Evolutionary conservation across 2,888 invertebrate genomes (phyloP), one percentile per base, ranked within the genome.

Genomic region (Mechanitis messenoides): DNA sequence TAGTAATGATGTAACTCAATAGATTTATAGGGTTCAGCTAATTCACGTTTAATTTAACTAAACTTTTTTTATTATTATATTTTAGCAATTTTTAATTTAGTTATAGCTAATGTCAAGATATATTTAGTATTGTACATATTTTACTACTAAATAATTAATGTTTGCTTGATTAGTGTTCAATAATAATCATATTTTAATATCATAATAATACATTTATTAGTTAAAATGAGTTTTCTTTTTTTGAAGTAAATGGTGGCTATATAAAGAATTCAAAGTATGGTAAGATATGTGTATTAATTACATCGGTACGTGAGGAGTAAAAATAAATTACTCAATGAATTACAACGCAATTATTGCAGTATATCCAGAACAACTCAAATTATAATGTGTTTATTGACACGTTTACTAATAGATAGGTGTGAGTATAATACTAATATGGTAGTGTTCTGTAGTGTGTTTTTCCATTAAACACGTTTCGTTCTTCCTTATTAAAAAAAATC

Each of bases 1-100:
- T 69, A 73, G 79, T 87, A 88, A 87, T 87, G 85, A 86, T 84
- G 81, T 84, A 83, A 82, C 77, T 71, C 71, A 78, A 75, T 76
- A 73, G 78, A 87, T 86, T 85, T 87, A 86, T 85, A 78, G 72
- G 66, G 54, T 61, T 60, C 33, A 47, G 45, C 7, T 31, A 50
- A 50, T 50, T 11, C 31, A 11, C 50, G 7, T 42, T 42, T 9
- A 42, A 9, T 42, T 42, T 42, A 9, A 5, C 42, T 2, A 42
- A 42, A 42, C 20, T 20, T 20, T 20, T 20, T 0, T 20, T 20
- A 20, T 20, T 20, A 20, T 20, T 20, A 20, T 20, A 20, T 20
- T 20, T 20, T 20, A 20, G 20, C 20, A 20, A 20, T 20, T 20
- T 20, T 20, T 20, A 20, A 1, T 20, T 20, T 20, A 20, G 20